Base-by-base conservation (phyloP, 2,797 vertebrate species). In the Danio jaintianensis region DNA sequence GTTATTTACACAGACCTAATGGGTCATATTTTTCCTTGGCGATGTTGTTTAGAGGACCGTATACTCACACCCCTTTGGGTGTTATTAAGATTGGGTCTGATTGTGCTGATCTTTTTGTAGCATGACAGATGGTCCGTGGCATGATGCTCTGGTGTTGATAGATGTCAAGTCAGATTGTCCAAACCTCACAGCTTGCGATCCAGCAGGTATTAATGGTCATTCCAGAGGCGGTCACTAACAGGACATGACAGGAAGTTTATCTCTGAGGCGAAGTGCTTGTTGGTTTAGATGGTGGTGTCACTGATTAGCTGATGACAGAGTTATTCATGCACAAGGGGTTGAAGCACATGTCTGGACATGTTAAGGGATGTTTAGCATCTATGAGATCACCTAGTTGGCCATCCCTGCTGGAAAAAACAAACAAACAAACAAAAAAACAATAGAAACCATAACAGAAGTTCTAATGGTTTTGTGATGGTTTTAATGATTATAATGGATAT, bases 171-270 rank as follows among this genome's bases (percentile, higher is more conserved):
- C 64, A 70, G 47, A 61, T 66, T 73, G 43, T 73, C 22, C 16
- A 73, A 50, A 73, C 48, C 69, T 73, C 69, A 66, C 78, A 80
- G 78, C 16, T 22, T 80, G 68, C 8, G 5, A 47, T 80, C 69
- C 78, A 80, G 78, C 78, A 80, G 78, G 78, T 80, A 80, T 80
- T 80, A 73, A 80, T 73, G 78, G 78, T 64, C 61, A 56, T 80
- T 73, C 78, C 69, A 80, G 69, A 38, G 69, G 78, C 9, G 40
- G 58, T 5, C 40, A 6, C 78, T 80, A 73, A 80, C 40, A 36
- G 59, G 48, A 80, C 69, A 80, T 80, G 78, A 73, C 78, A 64
- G 61, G 68, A 66, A 47, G 50, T 80, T 80, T 73, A 73, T 80
- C 78, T 80, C 62, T 52, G 56, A 77, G 78, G 70, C 80, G 77